Evolutionary conservation across 2,888 invertebrate genomes (phyloP), one percentile per base, ranked within the genome.

Genomic region (Acanthoscelides obtectus): DNA sequence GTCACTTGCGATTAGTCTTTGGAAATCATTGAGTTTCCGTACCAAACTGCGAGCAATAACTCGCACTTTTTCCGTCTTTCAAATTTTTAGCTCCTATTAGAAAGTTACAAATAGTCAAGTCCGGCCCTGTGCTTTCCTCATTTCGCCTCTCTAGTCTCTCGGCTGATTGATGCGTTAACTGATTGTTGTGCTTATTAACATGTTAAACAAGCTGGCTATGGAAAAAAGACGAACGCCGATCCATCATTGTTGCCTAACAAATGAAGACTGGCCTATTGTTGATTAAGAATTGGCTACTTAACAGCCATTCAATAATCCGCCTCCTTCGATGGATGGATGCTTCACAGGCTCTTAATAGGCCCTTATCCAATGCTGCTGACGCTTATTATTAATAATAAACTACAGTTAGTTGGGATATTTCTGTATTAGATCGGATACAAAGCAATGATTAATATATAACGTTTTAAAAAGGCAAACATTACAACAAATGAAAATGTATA

Each of bases 161-260:
- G 70, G 76, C 81, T 85, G 84, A 85, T 85, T 84, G 84, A 85
- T 85, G 84, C 79, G 80, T 80, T 83, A 84, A 84, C 82, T 84
- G 84, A 85, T 84, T 85, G 84, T 83, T 82, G 83, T 79, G 83
- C 84, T 85, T 85, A 85, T 85, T 85, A 85, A 85, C 84, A 84
- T 84, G 84, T 84, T 84, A 81, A 83, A 84, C 83, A 83, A 83
- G 83, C 81, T 78, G 80, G 78, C 80, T 45, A 69, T 69, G 64
- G 20, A 72, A 65, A 72, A 69, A 22, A 66, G 64, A 67, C 20
- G 69, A 68, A 74, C 79, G 79, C 79, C 83, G 79, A 83, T 83
- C 83, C 82, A 83, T 83, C 83, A 82, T 82, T 81, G 82, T 82
- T 82, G 80, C 74, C 76, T 80, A 82, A 82, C 81, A 83, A 82